Base-by-base conservation (phyloP, 2,797 vertebrate genomes). In the Mus spretus region DNA sequence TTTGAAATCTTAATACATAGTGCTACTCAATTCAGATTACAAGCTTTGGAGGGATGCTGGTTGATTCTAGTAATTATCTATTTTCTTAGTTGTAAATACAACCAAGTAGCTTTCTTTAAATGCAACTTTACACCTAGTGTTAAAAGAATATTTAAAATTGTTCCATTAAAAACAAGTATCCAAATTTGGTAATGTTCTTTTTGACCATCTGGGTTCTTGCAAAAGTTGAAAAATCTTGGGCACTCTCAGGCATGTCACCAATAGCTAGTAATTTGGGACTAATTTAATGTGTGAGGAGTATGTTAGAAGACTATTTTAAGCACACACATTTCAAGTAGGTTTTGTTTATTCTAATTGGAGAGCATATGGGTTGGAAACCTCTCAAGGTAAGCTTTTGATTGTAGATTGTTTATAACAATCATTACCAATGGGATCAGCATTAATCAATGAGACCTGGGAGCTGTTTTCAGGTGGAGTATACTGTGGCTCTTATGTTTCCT, bases 141-240 rank as follows among this genome's bases (percentile, higher is more conserved):
- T 95, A 89, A 86, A 96, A 90, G 40, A 80, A 47, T 88, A 91
- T 75, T 96, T 95, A 63, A 93, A 94, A 80, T 61, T 11, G 59
- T 97, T 87, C 44, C 59, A 94, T 94, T 90, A 87, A 94, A 94
- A 95, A 72, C 86, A 96, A 82, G 83, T 37, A 87, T 95, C 61
- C 24, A 28, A 94, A 95, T 97, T 90, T 75, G 72, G 74, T 93
- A 91, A 96, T 90, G 57, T 88, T 96, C 55, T 93, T 97, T 83
- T 40, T 92, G 92, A 96, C 93, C 95, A 96, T 97, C 94, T 97
- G 97, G 75, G 67, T 87, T 95, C n/a, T 93, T 89, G 15, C 7
- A 96, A 95, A 97, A 91, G 89, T 81, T 95, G 67, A 85, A 96
- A 93, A 96, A 90, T 95, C 86, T 88, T 88, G 88, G 93, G 20